Percentiles rank a stretch among this genome's conserved stretches.
Evolutionary conservation across 1,140 invertebrate species (phyloP).

Genomic region (Campoletis sonorensis): DNA sequence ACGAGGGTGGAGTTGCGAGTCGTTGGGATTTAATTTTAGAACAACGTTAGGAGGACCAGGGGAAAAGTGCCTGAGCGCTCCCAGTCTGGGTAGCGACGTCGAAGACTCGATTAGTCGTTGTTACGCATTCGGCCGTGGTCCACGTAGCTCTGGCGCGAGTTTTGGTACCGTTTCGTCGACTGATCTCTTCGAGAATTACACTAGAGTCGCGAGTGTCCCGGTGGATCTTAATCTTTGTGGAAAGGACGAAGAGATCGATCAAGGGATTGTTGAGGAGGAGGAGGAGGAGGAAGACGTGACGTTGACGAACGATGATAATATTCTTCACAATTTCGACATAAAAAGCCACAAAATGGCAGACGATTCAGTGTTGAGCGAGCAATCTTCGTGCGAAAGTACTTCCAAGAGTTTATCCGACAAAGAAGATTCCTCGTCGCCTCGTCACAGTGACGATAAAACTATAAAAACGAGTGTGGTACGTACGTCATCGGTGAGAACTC

Average conservation of each 20-base stretch:
- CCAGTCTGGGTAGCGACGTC: slow-evolving; percentile 72
- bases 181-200: slow-evolving; percentile 65
- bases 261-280: neutral
- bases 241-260: slow-evolving; percentile 13
- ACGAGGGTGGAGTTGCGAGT: slow-evolving; percentile 67
- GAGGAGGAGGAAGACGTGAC: slow-evolving; percentile 36
- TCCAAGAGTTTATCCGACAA: slow-evolving; percentile 9
- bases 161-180: slow-evolving; percentile 54
- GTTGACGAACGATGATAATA: slow-evolving; percentile 41
- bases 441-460: neutral
- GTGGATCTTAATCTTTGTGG: slow-evolving; percentile 77
- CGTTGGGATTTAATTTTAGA: slow-evolving; percentile 75
- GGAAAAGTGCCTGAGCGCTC: slow-evolving; percentile 74
- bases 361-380: slow-evolving; percentile 16
- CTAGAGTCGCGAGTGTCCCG: slow-evolving; percentile 76
- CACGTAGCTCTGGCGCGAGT: slow-evolving; percentile 37
- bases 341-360: slow-evolving; percentile 49
- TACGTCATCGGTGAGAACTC: slow-evolving; percentile 60
- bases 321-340: neutral
- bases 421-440: slow-evolving; percentile 4
- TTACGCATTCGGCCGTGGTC: slow-evolving; percentile 25
- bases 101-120: slow-evolving; percentile 58
- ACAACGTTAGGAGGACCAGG: slow-evolving; percentile 57
- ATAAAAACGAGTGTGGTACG: neutral
- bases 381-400: neutral